phyloP scores from a whole-genome alignment of 2,113 vertebrate species.

The Alaudala cheleensis region DNA sequence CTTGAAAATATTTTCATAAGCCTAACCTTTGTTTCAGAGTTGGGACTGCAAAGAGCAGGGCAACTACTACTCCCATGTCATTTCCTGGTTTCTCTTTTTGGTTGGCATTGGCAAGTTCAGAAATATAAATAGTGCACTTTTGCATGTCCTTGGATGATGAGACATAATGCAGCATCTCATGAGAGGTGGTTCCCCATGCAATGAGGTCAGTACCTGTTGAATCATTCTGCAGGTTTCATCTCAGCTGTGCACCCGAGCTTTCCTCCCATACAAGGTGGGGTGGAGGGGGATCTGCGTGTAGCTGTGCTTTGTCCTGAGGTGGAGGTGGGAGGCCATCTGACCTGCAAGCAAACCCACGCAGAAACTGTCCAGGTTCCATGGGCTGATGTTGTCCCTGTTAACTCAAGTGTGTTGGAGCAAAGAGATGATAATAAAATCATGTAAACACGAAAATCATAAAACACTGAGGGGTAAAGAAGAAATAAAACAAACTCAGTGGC shows the following conservation, averaged over 20 bases:
- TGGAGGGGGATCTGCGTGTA: not conserved
- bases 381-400: not conserved
- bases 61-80: not conserved
- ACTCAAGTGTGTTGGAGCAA: not conserved
- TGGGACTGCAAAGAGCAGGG: not conserved
- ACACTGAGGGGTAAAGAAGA: not conserved
- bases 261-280: not conserved
- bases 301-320: not conserved
- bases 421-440: not conserved
- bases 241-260: not conserved
- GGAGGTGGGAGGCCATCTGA: not conserved
- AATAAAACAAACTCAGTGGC: not conserved
- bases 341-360: not conserved
- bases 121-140: not conserved
- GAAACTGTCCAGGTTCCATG: not conserved
- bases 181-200: not conserved
- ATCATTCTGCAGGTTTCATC: not conserved
- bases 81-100: not conserved
- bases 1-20: not conserved
- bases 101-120: not conserved
- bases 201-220: not conserved
- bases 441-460: not conserved
- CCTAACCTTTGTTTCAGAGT: not conserved
- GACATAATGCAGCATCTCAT: rapidly evolving
- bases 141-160: not conserved